A percentile compares a stretch with the other conserved stretches of the same genome.
Conservation (phyloP, 2,113 vertebrate species). For the Spea multiplicata region DNA sequence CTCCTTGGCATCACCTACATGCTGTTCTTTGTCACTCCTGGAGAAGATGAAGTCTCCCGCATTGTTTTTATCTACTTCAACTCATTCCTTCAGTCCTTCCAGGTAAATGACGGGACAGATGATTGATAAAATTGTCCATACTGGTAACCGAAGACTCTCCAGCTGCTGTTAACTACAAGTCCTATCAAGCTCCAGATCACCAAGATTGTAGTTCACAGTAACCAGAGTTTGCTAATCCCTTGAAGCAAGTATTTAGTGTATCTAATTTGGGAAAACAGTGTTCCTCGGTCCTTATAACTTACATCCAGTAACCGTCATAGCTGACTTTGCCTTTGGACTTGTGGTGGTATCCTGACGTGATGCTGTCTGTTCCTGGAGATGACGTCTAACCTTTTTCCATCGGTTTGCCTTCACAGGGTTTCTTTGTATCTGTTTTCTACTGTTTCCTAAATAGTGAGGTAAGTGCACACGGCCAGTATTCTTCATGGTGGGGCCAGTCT, state of each 20-base stretch:
- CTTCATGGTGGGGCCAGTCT: no score
- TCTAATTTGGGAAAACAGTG: no score
- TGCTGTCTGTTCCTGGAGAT: neutral
- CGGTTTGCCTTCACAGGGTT: constrained; percentile 71
- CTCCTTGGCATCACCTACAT: constrained; percentile 98
- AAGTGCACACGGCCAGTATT: constrained; percentile 51
- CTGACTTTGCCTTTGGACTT: neutral
- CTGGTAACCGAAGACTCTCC: no score
- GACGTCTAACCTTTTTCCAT: neutral
- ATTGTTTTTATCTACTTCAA: constrained; percentile 98
- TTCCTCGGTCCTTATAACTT: no score
- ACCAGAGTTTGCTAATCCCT: no score
- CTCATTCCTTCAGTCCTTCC: constrained; percentile 95
- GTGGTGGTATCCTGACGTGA: neutral
- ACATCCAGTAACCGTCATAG: no score
- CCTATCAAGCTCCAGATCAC: no score
- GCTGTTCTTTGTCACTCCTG: constrained; percentile 96
- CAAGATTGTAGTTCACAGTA: no score
- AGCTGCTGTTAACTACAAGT: no score
- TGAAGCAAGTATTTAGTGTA: no score
- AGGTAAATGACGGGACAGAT: constrained; percentile 67
- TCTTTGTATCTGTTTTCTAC: constrained; percentile 91
- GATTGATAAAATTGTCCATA: no score
- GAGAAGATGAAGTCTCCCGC: constrained; percentile 91
- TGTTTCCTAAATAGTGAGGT: constrained; percentile 92